Evolutionary conservation across 1,140 invertebrate species (phyloP).

Genomic region (Apis florea): DNA sequence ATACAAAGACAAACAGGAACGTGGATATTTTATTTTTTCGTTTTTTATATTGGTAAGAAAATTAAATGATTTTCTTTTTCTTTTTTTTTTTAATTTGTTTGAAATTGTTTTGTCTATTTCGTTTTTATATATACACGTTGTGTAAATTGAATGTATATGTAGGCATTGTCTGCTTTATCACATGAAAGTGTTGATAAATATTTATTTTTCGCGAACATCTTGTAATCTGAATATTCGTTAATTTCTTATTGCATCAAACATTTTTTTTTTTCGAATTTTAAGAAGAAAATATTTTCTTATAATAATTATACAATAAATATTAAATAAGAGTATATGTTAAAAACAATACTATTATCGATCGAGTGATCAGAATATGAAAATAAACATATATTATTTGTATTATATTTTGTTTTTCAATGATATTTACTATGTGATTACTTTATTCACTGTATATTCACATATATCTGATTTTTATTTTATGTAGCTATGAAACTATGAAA

Average conservation of each 20-base stretch:
- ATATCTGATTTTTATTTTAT: not conserved
- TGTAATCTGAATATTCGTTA: not conserved
- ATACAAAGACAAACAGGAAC: not conserved
- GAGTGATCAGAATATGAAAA: not conserved
- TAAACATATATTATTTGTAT: not conserved
- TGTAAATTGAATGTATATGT: not conserved
- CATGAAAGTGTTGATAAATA: conserved; percentile 25
- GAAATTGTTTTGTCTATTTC: not conserved
- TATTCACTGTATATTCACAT: not conserved
- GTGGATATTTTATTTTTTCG: not conserved
- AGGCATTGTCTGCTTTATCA: conserved; percentile 1
- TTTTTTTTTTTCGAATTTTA: not conserved
- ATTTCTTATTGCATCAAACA: not conserved
- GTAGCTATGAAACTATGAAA: not conserved
- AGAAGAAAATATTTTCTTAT: not conserved
- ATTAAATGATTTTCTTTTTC: not conserved
- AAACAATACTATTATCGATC: not conserved
- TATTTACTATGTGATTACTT: not conserved
- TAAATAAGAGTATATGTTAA: not conserved
- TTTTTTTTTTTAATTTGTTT: not conserved
- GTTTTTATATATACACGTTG: not conserved
- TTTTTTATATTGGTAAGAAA: not conserved
- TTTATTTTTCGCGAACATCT: conserved; percentile 13
- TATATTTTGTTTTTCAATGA: not conserved
- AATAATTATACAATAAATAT: not conserved